phyloP scores from a whole-genome alignment of 2,113 vertebrate genomes.

The Phrynocephalus versicolor region DNA sequence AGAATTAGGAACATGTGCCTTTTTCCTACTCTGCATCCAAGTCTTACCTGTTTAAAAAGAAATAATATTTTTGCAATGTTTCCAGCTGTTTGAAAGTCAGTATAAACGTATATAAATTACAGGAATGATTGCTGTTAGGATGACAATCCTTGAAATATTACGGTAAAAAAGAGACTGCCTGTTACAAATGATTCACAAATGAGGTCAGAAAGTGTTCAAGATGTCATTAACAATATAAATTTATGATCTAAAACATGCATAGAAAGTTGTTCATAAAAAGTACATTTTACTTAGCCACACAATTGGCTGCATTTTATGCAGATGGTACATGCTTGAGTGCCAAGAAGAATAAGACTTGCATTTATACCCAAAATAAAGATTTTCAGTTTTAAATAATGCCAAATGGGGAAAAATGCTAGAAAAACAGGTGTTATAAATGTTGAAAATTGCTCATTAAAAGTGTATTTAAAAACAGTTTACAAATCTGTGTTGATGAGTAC shows the following conservation, averaged over 20 bases:
- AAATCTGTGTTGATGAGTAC: slow-evolving; percentile 62
- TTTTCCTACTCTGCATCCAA: neutral
- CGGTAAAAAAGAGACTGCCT: neutral
- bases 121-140: slow-evolving; percentile 32
- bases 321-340: neutral
- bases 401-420: slow-evolving; percentile 45
- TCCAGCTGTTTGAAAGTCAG: neutral
- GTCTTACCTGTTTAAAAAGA: slow-evolving; percentile 1
- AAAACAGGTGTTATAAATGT: slow-evolving; percentile 59
- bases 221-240: slow-evolving; percentile 19
- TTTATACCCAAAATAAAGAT: slow-evolving; percentile 30
- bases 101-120: slow-evolving; percentile 28
- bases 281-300: slow-evolving; percentile 10
- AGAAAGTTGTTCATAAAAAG: slow-evolving; percentile 29
- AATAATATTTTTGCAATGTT: slow-evolving; percentile 4
- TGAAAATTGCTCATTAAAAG: slow-evolving; percentile 71
- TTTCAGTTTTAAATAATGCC: slow-evolving; percentile 31
- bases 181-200: slow-evolving; percentile 25
- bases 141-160: slow-evolving; percentile 31
- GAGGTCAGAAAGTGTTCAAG: slow-evolving; percentile 18
- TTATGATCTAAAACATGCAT: slow-evolving; percentile 20
- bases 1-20: neutral
- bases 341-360: slow-evolving; percentile 11
- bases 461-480: slow-evolving; percentile 67
- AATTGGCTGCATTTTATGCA: slow-evolving; percentile 6